phyloP scores from a whole-genome alignment of 2,888 invertebrate species.

The Myopa tessellatipennis region DNA sequence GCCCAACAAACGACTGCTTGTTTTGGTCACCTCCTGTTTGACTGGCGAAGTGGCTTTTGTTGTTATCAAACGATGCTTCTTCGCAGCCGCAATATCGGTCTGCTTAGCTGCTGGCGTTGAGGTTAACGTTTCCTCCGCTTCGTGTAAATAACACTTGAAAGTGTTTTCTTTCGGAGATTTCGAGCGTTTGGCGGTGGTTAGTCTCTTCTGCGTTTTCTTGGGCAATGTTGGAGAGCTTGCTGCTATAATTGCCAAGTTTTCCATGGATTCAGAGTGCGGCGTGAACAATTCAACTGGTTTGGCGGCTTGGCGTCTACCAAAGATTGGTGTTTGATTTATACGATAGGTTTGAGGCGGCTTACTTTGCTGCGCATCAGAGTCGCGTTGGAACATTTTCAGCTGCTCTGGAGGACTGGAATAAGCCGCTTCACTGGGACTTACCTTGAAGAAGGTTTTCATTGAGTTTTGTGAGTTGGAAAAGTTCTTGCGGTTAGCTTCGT shows the following conservation, averaged over 20 bases:
- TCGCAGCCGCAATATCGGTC: slow-evolving; percentile 33
- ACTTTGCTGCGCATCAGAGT: slow-evolving; percentile 47
- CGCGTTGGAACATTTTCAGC: slow-evolving; percentile 61
- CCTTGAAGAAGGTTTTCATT: slow-evolving; percentile 64
- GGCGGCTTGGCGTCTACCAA: slow-evolving; percentile 59
- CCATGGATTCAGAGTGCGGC: slow-evolving; percentile 63
- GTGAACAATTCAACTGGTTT: slow-evolving; percentile 50
- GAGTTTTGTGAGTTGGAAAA: slow-evolving; percentile 63
- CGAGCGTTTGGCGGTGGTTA: slow-evolving; percentile 45
- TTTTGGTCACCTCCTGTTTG: slow-evolving; percentile 13
- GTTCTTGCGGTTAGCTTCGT: slow-evolving; percentile 63
- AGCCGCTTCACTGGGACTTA: slow-evolving; percentile 48
- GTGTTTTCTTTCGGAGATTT: slow-evolving; percentile 49
- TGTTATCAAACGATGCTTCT: slow-evolving; percentile 40
- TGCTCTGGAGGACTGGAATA: slow-evolving; percentile 57
- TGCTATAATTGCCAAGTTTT: slow-evolving; percentile 56
- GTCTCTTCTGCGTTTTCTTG: slow-evolving; percentile 31
- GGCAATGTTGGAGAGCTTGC: background rate
- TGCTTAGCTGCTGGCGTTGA: slow-evolving; percentile 19
- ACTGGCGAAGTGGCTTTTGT: slow-evolving; percentile 35
- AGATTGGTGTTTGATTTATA: slow-evolving; percentile 67
- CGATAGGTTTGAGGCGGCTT: slow-evolving; percentile 55
- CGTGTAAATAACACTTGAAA: slow-evolving; percentile 48
- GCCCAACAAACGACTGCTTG: slow-evolving; percentile 30
- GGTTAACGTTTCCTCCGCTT: slow-evolving; percentile 9